Evolutionary conservation across 92 coral and sea anemone genomes (phyloP), one percentile per base, ranked within the genome.

Genomic region (Metridium senile): DNA sequence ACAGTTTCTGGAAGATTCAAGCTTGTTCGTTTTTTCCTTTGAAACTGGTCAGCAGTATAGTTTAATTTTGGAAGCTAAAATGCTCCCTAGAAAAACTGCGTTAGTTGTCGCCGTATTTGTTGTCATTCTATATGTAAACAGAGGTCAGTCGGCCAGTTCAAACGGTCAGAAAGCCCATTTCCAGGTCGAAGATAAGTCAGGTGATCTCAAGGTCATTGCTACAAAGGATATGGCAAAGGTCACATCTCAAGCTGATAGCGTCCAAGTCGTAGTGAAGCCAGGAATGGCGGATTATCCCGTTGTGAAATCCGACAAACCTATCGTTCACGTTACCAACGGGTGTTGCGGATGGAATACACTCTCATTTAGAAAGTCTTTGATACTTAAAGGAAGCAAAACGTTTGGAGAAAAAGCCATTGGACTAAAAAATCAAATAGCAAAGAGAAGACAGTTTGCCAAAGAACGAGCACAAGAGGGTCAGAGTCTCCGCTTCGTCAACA

Each of bases 151-250:
- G 21, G 89, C 71, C 16, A 97, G 87, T 4, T 82, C 93, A 25
- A 79, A 81, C 0, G 99, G 97, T 23, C 99, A 96, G 63, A 96
- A 96, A 77, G 99, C 99, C 28, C 97, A 96, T 76, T 96, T 96
- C 76, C 94, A 90, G 70, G 93, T 96, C 11, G 94, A 96, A 78
- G 99, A 96, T 68, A 93, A 93, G 63, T 93, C 99, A n/a, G 99
- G 99, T 20, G 94, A 90, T 58, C 68, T 96, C 68, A 92, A 81
- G 71, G 88, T 96, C 34, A 64, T 82, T 27, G 99, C 99, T 18
- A 96, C 93, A 0, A 89, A 89, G 45, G 91, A 87, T 28, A 74
- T 62, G 63, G 99, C 99, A 21, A 92, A 87, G 51, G 97, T 96
- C 25, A 89, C 90, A 9, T 84, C 96, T 0, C 94, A 96, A 59